Base-by-base conservation (phyloP, 2,797 vertebrate genomes). In the Euthynnus affinis region DNA sequence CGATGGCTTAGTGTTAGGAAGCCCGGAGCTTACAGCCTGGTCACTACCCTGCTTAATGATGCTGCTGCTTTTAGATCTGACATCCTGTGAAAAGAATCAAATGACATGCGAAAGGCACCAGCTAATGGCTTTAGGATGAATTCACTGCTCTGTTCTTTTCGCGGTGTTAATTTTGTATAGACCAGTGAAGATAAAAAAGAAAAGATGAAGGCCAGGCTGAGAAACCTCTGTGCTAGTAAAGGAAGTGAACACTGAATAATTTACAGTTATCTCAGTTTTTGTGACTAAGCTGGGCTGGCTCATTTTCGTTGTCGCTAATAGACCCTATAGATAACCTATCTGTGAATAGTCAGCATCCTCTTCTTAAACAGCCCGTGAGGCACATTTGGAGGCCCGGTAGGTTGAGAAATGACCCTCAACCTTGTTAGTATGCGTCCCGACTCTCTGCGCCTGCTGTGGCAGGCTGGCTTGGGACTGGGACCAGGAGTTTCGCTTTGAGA, bases 391-490 rank as follows among this genome's bases (percentile, higher is more conserved):
- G 60, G 62, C 67, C 29, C 37, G 44, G 37, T 27, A 53, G 65
- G 62, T 62, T 68, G 71, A 85, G 27, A 62, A 88, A 76, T 85
- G 65, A 89, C 78, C 75, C 79, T 53, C 74, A 68, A n/a, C 71
- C 72, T 83, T 70, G 57, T 93, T 91, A 78, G 89, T 90, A 93
- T 92, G 88, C 86, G 7, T 42, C 73, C 53, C 37, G 0, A 61
- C 71, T 72, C 78, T 73, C 59, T 10, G 58, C 18, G 80, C 76
- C 82, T 80, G 80, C 86, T 71, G 69, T 88, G 82, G 83, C 81
- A 77, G 80, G 29, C 77, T 71, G 88, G 71, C 81, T 72, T 71
- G 85, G 88, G 82, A 90, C 84, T 58, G 88, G 82, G 87, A 90
- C 72, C 80, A 32, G 62, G 79, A 87, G 83, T 78, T 88, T 76